phyloP scores from a whole-genome alignment of 2,797 vertebrate species.

The Salarias fasciatus region DNA sequence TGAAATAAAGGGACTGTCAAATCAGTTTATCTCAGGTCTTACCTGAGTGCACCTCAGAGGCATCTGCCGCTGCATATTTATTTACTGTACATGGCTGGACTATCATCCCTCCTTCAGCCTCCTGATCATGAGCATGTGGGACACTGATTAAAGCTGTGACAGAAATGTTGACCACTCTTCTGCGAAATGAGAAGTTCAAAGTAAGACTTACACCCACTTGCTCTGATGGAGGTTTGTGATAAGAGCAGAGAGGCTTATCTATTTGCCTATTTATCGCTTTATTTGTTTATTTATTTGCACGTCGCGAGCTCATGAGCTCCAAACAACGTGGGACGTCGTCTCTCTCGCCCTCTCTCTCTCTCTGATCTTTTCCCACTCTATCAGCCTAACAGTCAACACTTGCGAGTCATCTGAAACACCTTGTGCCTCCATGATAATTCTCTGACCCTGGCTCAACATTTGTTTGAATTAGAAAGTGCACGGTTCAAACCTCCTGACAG shows the following conservation, averaged over 20 bases:
- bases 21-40: conserved; percentile 38
- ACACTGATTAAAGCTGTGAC: conserved; percentile 59
- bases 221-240: conserved; percentile 60
- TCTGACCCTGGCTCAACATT: conserved; percentile 72
- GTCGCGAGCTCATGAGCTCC: conserved; percentile 24
- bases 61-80: conserved; percentile 45
- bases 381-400: conserved; percentile 77
- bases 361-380: conserved; percentile 46
- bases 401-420: conserved; percentile 82
- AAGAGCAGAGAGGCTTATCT: conserved; percentile 39
- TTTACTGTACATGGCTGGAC: conserved; percentile 50
- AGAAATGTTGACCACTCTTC: conserved; percentile 59
- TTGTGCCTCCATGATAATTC: conserved; percentile 77
- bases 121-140: conserved; percentile 38
- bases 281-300: conserved; percentile 65
- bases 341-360: conserved; percentile 7
- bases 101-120: conserved; percentile 37
- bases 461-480: conserved; percentile 87
- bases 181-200: conserved; percentile 76
- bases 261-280: conserved; percentile 63
- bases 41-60: conserved; percentile 28
- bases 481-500: conserved; percentile 79
- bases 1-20: conserved; percentile 37
- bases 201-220: conserved; percentile 56
- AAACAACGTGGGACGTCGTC: conserved; percentile 2